Base-by-base conservation (phyloP, 2,113 vertebrate genomes). In the Chrysochloris asiatica region DNA sequence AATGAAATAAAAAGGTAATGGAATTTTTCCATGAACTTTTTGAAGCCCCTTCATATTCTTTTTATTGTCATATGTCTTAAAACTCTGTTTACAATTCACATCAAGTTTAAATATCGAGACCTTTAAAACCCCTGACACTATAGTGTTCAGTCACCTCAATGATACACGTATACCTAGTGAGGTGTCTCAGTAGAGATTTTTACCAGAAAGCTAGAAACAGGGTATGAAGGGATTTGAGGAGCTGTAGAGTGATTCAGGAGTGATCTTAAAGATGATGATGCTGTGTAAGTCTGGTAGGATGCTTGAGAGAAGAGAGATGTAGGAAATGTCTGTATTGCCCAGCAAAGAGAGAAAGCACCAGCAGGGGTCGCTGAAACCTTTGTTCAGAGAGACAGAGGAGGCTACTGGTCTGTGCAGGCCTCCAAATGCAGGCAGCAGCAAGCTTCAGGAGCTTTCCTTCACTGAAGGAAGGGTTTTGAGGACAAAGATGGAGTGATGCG, bases 71-170 rank as follows among this genome's bases (percentile, higher is more conserved):
- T 72, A 3, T 73, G 45, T 86, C 86, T 92, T 54, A 38, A 85
- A 89, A 84, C 41, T 76, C 48, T 83, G 19, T 36, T 93, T 83
- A 13, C 1, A 93, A 76, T 83, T 47, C 61, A 89, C 24, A 50
- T 89, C 72, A 83, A 36, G 14, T 88, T 76, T 93, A 56, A n/a
- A n/a, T n/a, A n/a, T n/a, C n/a, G n/a, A n/a, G n/a, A n/a, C n/a
- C n/a, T n/a, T n/a, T n/a, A n/a, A n/a, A n/a, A n/a, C n/a, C n/a
- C n/a, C n/a, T n/a, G n/a, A n/a, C n/a, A n/a, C n/a, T n/a, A n/a
- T n/a, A n/a, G n/a, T n/a, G n/a, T n/a, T n/a, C n/a, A n/a, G n/a
- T n/a, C n/a, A n/a, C n/a, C n/a, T n/a, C n/a, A n/a, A n/a, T n/a
- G n/a, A n/a, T n/a, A n/a, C n/a, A n/a, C n/a, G n/a, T 67, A 47